Base-by-base conservation (phyloP, 1,140 invertebrate species). In the Neoseiulus cucumeris region DNA sequence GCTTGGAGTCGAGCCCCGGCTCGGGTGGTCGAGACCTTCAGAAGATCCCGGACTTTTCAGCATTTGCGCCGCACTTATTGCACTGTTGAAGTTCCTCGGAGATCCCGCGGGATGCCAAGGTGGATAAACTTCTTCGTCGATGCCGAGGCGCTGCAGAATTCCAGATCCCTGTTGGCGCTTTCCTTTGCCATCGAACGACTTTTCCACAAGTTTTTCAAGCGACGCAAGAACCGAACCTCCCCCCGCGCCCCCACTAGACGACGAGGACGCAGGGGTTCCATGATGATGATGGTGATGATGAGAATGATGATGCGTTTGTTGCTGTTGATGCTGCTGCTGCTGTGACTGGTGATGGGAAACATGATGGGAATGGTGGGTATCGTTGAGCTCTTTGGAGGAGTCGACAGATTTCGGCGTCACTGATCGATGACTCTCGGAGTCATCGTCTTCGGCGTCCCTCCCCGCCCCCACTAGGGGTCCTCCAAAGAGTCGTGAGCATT, bases 161-260 rank as follows among this genome's bases (percentile, higher is more conserved):
- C 89, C 92, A 7, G 86, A 68, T 6, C 68, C 68, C 86, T 28
- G 86, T 68, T 71, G 66, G 42, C 67, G 64, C 64, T 64, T 64
- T 17, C 87, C 70, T 80, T 74, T 89, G 85, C 51, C 86, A 72
- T 93, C 91, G 73, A 97, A 96, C 75, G 91, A 95, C 74, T 94
- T 94, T 73, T 95, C 91, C 73, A 97, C 96, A 66, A 97, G 80
- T 73, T 92, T 92, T 76, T 97, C 91, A 71, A 96, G 90, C 7
- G 91, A 91, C 75, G 91, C 92, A 2, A 95, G 77, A 20, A 95
- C 91, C 0, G 91, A 94, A 4, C 87, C 86, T 0, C 68, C 74
- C 66, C 68, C 44, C 20, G 71, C 70, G 30, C 41, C 44, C 68
- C 64, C 39, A 29, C 55, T 14, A 41, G 64, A 33, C 44, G 51